Evolutionary conservation across 2,797 vertebrate species (phyloP).

Genomic region (Danio jaintianensis): DNA sequence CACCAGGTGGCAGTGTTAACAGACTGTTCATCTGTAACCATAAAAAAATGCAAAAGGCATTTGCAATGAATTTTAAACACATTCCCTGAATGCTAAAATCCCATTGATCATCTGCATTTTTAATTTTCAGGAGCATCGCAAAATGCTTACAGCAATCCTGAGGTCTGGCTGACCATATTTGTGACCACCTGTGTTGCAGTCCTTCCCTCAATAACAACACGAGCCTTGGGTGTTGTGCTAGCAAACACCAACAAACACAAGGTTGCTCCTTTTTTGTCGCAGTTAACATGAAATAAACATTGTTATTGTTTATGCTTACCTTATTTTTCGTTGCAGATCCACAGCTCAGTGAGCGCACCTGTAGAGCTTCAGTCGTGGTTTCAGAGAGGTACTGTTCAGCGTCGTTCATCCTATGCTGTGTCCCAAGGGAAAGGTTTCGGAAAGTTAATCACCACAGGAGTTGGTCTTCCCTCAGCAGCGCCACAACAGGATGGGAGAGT

Average conservation of each 20-base stretch:
- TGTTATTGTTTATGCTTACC: not conserved
- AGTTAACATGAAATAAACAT: not conserved
- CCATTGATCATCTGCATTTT: not conserved
- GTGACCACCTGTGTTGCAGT: slow-evolving; percentile 79
- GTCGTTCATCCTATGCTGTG: slow-evolving; percentile 85
- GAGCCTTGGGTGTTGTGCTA: slow-evolving; percentile 63
- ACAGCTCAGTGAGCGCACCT: slow-evolving; percentile 52
- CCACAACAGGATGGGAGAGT: slow-evolving; percentile 51
- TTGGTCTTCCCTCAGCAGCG: slow-evolving; percentile 38
- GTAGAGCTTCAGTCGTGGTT: slow-evolving; percentile 73
- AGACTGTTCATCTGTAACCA: not conserved
- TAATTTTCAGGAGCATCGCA: slow-evolving; percentile 75
- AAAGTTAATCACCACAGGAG: slow-evolving; percentile 75
- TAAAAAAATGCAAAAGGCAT: too few species aligned
- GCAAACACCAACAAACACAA: slow-evolving; percentile 68
- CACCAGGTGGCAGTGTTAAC: slow-evolving; percentile 23
- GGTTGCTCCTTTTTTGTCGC: slow-evolving; percentile 62
- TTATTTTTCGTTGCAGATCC: slow-evolving; percentile 68
- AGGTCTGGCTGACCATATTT: slow-evolving; percentile 82
- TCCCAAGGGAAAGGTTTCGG: slow-evolving; percentile 82
- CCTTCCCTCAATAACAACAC: slow-evolving; percentile 77
- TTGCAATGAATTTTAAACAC: not conserved
- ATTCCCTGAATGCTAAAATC: not conserved
- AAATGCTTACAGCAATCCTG: slow-evolving; percentile 78
- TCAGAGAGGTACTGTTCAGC: slow-evolving; percentile 58